Evolutionary conservation across 2,113 vertebrate species (phyloP), one percentile per base, ranked within the genome.

Genomic region (Passerina amoena): DNA sequence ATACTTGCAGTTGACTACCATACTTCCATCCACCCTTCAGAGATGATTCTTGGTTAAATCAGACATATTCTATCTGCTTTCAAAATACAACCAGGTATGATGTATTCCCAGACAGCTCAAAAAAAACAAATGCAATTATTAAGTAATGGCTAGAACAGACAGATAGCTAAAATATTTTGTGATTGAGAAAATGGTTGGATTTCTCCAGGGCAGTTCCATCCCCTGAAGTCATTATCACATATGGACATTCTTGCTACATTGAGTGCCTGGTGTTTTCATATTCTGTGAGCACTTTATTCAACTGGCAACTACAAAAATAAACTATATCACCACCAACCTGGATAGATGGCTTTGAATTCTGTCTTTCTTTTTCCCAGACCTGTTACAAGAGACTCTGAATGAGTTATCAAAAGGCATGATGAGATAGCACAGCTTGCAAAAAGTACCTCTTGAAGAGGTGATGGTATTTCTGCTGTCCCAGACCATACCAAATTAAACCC

Each of bases 401-500:
- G 35, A 75, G 44, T 4, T 40, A 72, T 40, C 56, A 89, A 51
- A n/a, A 94, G 75, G 56, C 35, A 94, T 35, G 61, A 83, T 64
- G 78, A 77, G 63, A 78, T 12, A 22, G 23, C 12, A 53, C 6
- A 69, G 44, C 44, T 90, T 45, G 47, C 1, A 4, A 56, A 27
- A 87, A 37, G 13, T 10, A 50, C 35, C 38, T 76, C 40, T 69
- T 54, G 78, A 97, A 96, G 86, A 87, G 59, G 42, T 93, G 38
- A 57, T 65, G 53, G 50, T 54, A 68, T 84, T 91, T 84, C 37
- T 15, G 2, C 42, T 60, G 64, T 92, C 88, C 87, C 42, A 83
- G 31, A 27, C 37, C 81, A 69, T 86, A 92, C 86, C 96, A 97
- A 96, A 95, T 50, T 33, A 86, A 95, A 94, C 88, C 38, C 73